These are phyloP conservation scores for Drosophila formosana DNA, from an alignment of 2,888 invertebrate genomes.

Conservation along the genomic window DNA sequence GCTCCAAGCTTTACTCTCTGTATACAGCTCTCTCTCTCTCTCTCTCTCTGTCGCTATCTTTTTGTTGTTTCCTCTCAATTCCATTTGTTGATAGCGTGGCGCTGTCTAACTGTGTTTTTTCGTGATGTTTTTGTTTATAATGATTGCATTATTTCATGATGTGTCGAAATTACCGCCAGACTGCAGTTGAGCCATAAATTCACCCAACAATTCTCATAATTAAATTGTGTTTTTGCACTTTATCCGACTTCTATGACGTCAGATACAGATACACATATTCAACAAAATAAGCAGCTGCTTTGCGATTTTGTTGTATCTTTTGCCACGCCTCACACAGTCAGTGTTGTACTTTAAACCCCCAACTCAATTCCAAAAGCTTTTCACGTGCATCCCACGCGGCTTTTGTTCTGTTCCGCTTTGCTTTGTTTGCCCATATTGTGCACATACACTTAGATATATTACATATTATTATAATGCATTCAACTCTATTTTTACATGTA, in stretches of 20 bases:
- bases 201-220: conserved; percentile 9
- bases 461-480: conserved; percentile 14
- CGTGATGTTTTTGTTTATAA: conserved; percentile 56
- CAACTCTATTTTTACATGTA: conserved; percentile 6
- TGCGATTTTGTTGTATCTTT: conserved; percentile 16
- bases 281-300: conserved; percentile 23
- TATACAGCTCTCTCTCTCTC: conserved; percentile 6
- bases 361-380: conserved; percentile 35
- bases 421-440: conserved; percentile 33
- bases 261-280: conserved; percentile 14
- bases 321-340: conserved; percentile 48
- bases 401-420: conserved; percentile 25
- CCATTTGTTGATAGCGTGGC: conserved; percentile 65
- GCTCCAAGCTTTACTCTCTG: conserved; percentile 39
- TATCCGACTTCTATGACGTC: conserved; percentile 41
- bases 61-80: conserved; percentile 33
- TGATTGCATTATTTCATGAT: conserved; percentile 64
- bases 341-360: conserved; percentile 50
- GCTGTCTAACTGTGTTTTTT: conserved; percentile 52
- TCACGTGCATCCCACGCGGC: conserved; percentile 56
- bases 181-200: conserved; percentile 37
- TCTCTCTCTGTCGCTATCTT: conserved; percentile 29
- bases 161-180: conserved; percentile 57
- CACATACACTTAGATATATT: conserved; percentile 19
- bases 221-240: conserved; percentile 6